These are phyloP conservation scores for Balanococcus diminutus DNA, from an alignment of 2,888 invertebrate genomes.

Conservation along the genomic window DNA sequence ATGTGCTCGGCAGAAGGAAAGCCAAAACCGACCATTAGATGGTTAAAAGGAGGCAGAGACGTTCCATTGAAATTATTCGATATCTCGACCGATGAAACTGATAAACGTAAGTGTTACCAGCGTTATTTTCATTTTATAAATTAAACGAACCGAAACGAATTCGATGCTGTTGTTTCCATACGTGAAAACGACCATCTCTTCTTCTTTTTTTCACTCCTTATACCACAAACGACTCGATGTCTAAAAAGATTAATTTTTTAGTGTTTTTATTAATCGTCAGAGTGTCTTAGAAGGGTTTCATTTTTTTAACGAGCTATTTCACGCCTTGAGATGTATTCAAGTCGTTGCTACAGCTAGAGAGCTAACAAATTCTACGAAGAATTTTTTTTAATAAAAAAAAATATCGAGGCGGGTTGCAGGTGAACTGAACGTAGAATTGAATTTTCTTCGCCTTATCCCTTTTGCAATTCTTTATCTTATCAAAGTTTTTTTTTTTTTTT, in stretches of 20 bases:
- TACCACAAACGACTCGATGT: not conserved
- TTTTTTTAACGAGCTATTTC: not conserved
- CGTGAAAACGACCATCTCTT: conserved; percentile 29
- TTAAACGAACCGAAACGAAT: conserved; percentile 40
- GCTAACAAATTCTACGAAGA: not conserved
- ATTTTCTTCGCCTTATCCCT: not conserved
- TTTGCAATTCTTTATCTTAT: not conserved
- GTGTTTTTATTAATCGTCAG: not conserved
- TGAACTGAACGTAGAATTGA: not conserved
- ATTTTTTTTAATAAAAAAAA: not conserved
- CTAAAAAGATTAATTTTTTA: conserved; percentile 27
- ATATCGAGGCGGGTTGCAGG: not conserved
- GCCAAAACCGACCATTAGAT: conserved; percentile 80
- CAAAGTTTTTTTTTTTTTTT: not conserved
- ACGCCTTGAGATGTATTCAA: not conserved
- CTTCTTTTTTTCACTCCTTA: not conserved
- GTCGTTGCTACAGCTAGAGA: not conserved
- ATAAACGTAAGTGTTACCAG: conserved; percentile 63
- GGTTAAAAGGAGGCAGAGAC: conserved; percentile 85
- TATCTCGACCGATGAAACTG: conserved; percentile 77
- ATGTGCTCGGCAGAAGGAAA: conserved; percentile 88
- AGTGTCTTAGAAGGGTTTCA: not conserved
- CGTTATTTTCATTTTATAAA: conserved; percentile 35
- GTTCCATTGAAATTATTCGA: conserved; percentile 81
- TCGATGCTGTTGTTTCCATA: not conserved